Evolutionary conservation across 2,797 vertebrate genomes (phyloP).

Genomic region (Oophaga sylvatica): DNA sequence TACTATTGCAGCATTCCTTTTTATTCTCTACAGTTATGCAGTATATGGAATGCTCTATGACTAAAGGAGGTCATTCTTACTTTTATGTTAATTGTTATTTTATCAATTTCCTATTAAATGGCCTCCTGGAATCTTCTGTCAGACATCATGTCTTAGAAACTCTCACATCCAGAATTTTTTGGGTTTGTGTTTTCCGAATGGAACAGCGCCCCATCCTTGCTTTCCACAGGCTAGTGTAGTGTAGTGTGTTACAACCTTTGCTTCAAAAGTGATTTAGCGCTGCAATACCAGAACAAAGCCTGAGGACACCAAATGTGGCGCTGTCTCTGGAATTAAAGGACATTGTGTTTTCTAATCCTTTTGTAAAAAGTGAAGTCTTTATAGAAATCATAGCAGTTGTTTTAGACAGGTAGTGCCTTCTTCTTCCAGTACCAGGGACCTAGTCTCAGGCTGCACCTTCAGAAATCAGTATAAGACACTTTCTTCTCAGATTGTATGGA

Average conservation of each 20-base stretch:
- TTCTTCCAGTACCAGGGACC: neutral
- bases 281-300: neutral
- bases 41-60: neutral
- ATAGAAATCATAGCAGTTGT: neutral
- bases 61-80: neutral
- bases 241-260: no score
- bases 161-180: no score
- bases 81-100: neutral
- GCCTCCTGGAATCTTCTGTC: neutral
- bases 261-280: neutral
- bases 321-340: neutral
- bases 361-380: neutral
- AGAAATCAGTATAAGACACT: neutral
- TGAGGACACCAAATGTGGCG: no score
- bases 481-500: constrained; percentile 7
- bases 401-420: neutral
- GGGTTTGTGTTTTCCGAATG: no score
- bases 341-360: neutral
- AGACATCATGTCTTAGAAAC: neutral
- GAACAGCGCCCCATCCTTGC: no score
- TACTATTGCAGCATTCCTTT: neutral
- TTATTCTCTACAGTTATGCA: neutral
- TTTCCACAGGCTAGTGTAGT: neutral
- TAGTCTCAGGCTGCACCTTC: neutral
- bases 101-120: neutral